A percentile compares a stretch with the other conserved stretches of the same genome.
phyloP scores from a whole-genome alignment of 2,888 invertebrate genomes.

The Gnatocerus cornutus region DNA sequence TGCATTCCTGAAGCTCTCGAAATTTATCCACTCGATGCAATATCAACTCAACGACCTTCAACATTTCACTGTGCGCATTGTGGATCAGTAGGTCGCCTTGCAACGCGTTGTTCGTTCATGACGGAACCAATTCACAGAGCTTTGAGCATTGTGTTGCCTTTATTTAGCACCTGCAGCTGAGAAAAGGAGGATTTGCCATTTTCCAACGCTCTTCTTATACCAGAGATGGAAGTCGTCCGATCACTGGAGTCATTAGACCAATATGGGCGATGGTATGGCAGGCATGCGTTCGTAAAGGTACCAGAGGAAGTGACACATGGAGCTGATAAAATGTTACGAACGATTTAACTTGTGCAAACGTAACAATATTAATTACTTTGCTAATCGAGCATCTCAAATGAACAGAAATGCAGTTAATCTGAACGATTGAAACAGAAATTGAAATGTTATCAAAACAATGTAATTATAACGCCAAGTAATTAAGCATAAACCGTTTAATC shows the following conservation, averaged over 20 bases:
- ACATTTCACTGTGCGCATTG: constrained; percentile 47
- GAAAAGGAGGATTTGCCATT: background rate
- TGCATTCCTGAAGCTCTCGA: background rate
- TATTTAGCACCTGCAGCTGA: constrained; percentile 29
- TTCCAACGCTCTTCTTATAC: background rate
- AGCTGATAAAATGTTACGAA: no score
- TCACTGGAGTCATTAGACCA: background rate
- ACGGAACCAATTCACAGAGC: constrained; percentile 44
- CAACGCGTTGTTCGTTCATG: constrained; percentile 26
- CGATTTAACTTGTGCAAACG: no score
- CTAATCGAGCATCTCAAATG: no score
- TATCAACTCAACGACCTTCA: constrained; percentile 43
- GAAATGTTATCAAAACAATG: no score
- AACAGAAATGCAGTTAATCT: no score
- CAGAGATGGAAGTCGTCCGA: constrained; percentile 7
- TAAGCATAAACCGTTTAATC: no score
- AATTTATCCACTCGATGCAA: constrained; percentile 8
- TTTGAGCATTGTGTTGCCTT: constrained; percentile 24
- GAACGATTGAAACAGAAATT: no score
- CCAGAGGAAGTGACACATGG: background rate
- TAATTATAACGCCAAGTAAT: no score
- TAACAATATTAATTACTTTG: no score
- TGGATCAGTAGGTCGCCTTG: constrained; percentile 49
- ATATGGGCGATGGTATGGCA: background rate
- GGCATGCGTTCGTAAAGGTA: background rate